These are phyloP conservation scores for Dendroctonus ponderosae DNA, from an alignment of 1,140 invertebrate species.

Conservation along the genomic window DNA sequence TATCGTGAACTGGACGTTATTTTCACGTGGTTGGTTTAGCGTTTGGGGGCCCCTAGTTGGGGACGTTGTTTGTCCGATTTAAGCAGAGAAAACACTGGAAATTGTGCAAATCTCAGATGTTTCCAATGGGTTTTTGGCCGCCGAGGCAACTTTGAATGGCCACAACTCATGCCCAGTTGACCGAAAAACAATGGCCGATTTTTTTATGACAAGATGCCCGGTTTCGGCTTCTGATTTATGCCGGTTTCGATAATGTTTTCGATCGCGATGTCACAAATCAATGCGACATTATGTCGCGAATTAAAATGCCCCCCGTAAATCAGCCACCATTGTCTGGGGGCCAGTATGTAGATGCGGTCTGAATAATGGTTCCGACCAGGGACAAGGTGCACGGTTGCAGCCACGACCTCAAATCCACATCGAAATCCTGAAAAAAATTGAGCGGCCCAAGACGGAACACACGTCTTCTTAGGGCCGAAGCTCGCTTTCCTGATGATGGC, in stretches of 20 bases:
- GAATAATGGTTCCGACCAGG: conserved; percentile 32
- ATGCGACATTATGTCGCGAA: conserved; percentile 50
- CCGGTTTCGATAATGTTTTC: conserved; percentile 47
- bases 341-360: conserved; percentile 43
- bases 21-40: too few relatives aligned
- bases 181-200: conserved; percentile 8
- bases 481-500: not conserved
- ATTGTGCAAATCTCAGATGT: too few relatives aligned
- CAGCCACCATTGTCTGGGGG: conserved; percentile 45
- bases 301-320: conserved; percentile 49
- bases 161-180: too few relatives aligned
- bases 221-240: conserved; percentile 42
- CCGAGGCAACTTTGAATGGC: too few relatives aligned
- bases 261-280: conserved; percentile 49
- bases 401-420: conserved; percentile 34
- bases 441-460: too few relatives aligned
- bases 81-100: conserved; percentile 19
- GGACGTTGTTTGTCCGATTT: conserved; percentile 18
- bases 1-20: too few relatives aligned
- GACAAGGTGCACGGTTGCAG: conserved; percentile 29
- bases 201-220: conserved; percentile 24
- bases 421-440: too few relatives aligned
- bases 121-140: too few relatives aligned
- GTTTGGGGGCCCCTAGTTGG: not conserved
- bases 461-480: too few relatives aligned